Evolutionary conservation across 2,797 vertebrate species (phyloP).

Genomic region (Pitangus sulphuratus): DNA sequence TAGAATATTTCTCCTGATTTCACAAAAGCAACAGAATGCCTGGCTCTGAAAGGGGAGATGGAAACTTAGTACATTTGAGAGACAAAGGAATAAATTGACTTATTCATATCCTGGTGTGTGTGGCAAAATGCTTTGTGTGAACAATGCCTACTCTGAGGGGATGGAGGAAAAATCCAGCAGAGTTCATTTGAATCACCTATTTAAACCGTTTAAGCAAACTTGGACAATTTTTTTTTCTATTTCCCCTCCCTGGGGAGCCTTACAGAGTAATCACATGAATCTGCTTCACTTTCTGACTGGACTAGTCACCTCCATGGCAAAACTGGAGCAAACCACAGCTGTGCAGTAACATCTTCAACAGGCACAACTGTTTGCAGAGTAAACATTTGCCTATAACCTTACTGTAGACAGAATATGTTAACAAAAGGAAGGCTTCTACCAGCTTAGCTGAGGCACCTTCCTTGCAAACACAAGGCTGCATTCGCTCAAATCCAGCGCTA

Average conservation of each 20-base stretch:
- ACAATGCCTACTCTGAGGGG: slow-evolving; percentile 21
- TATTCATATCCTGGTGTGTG: slow-evolving; percentile 30
- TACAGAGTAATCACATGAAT: background rate
- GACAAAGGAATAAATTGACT: slow-evolving; percentile 50
- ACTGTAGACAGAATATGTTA: slow-evolving; percentile 34
- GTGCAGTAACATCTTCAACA: slow-evolving; percentile 64
- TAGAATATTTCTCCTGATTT: slow-evolving; percentile 12
- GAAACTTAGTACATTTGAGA: slow-evolving; percentile 38
- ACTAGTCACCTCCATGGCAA: background rate
- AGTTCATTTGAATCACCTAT: slow-evolving; percentile 49
- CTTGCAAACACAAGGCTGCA: background rate
- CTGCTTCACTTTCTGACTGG: background rate
- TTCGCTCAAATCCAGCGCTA: background rate
- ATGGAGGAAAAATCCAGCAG: slow-evolving; percentile 36
- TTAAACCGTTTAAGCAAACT: slow-evolving; percentile 22
- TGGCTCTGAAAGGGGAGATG: slow-evolving; percentile 26
- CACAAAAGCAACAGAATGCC: slow-evolving; percentile 3
- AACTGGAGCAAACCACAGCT: slow-evolving; percentile 31
- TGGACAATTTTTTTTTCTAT: background rate
- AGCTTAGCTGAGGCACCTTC: slow-evolving; percentile 5
- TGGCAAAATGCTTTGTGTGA: slow-evolving; percentile 36
- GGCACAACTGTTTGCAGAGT: slow-evolving; percentile 58
- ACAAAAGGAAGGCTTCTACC: slow-evolving; percentile 34
- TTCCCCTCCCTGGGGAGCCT: background rate
- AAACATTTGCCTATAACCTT: slow-evolving; percentile 57